Evolutionary conservation across 2,888 invertebrate genomes (phyloP), one percentile per base, ranked within the genome.

Genomic region (Podotricha telesiphe): DNA sequence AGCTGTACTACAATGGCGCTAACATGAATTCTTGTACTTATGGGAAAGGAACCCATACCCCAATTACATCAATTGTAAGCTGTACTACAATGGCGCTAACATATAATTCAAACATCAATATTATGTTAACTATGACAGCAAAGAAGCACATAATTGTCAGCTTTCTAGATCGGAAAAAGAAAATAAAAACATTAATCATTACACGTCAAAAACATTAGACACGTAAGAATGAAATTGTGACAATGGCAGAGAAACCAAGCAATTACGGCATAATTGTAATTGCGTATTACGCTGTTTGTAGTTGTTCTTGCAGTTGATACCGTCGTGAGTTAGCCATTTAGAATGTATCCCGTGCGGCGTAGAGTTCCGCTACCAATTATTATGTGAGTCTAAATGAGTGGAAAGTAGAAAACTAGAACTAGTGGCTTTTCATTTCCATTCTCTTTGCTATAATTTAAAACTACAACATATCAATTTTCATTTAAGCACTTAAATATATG

Each of bases 181-280:
- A 61, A 65, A 42, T 48, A 56, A 37, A 42, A 55, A 58, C n/a
- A 47, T 65, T 62, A 68, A 69, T 65, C 69, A 61, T 61, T 17
- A 40, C 42, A 62, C 65, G 71, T 71, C 71, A 71, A 68, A 71
- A 66, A 62, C 68, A 56, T 65, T 47, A 65, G 47, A 51, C 48
- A 67, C 47, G 64, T 47, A 65, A 61, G 62, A 56, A 62, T 47
- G 13, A 61, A 65, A 68, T 53, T 62, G 40, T 48, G 59, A 71
- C 71, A 65, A 71, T 65, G 40, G 65, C 40, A 17, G 61, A 69
- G 69, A 66, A 63, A 69, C 65, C 58, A 45, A 42, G 62, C 48
- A 71, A 71, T 71, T 71, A 66, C 71, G 8, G 53, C 45, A 68
- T 65, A 62, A 68, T 65, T 62, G 56, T 71, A 65, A 68, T 65